Base-by-base conservation (phyloP, 2,888 invertebrate genomes). In the Desoria tigrina region DNA sequence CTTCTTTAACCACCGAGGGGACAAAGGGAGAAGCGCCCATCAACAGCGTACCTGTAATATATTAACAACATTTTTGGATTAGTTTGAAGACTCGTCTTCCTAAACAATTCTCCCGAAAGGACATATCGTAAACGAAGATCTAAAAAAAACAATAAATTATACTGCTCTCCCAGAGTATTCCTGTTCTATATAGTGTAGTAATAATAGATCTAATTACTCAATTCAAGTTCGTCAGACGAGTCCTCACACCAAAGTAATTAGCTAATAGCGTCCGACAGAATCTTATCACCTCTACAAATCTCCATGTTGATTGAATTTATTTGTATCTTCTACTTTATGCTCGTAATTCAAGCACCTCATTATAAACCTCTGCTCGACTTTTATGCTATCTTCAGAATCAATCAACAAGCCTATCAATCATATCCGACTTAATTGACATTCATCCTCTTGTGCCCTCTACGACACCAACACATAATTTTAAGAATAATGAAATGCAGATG, bases 131-230 rank as follows among this genome's bases (percentile, higher is more conserved):
- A n/a, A n/a, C n/a, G n/a, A n/a, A n/a, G n/a, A n/a, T n/a, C n/a
- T n/a, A n/a, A n/a, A n/a, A n/a, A n/a, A n/a, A n/a, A n/a, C n/a
- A n/a, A n/a, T n/a, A n/a, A n/a, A n/a, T n/a, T n/a, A n/a, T n/a
- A n/a, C n/a, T n/a, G n/a, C n/a, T n/a, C n/a, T n/a, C n/a, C n/a
- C n/a, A n/a, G n/a, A n/a, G n/a, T n/a, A n/a, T n/a, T n/a, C n/a
- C n/a, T n/a, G n/a, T n/a, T n/a, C n/a, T n/a, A n/a, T n/a, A n/a
- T n/a, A n/a, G n/a, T n/a, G n/a, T n/a, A n/a, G 7, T 49, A 62
- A 62, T 62, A 55, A 55, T 62, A 32, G 42, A 55, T 62, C 62
- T 62, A 62, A 62, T 62, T 62, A 62, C 39, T 55, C 49, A 54
- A 55, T 55, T 45, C 55, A 62, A 49, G 23, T 27, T 28, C 18